These are phyloP conservation scores for Piscicola geometra DNA, from an alignment of 2,888 invertebrate genomes.

Conservation along the genomic window DNA sequence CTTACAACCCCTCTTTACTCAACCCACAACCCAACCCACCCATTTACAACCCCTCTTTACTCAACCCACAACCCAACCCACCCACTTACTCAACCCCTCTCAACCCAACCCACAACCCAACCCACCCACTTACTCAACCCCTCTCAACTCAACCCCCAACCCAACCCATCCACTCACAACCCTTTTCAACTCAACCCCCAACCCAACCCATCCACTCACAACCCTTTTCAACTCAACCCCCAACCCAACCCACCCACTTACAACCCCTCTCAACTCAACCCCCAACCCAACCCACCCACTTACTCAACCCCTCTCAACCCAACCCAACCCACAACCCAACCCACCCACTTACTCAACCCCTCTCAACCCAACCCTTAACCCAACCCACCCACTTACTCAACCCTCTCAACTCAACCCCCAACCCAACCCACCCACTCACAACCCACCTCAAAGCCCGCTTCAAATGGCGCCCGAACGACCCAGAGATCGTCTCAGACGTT, in stretches of 20 bases:
- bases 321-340: neutral
- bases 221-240: no score
- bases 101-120: neutral
- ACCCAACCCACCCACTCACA: neutral
- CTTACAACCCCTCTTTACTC: no score
- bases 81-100: neutral
- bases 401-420: no score
- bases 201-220: no score
- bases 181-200: neutral
- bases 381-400: no score
- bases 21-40: neutral
- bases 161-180: neutral
- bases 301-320: no score
- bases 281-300: no score
- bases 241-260: no score
- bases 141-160: no score
- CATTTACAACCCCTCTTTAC: slow-evolving; percentile 1
- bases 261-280: no score
- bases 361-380: no score
- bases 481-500: slow-evolving; percentile 56
- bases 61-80: neutral
- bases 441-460: slow-evolving; percentile 46
- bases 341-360: no score
- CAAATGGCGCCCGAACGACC: slow-evolving; percentile 54
- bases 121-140: neutral